Conservation (phyloP, 2,797 vertebrate species). For the Mycteria americana region DNA sequence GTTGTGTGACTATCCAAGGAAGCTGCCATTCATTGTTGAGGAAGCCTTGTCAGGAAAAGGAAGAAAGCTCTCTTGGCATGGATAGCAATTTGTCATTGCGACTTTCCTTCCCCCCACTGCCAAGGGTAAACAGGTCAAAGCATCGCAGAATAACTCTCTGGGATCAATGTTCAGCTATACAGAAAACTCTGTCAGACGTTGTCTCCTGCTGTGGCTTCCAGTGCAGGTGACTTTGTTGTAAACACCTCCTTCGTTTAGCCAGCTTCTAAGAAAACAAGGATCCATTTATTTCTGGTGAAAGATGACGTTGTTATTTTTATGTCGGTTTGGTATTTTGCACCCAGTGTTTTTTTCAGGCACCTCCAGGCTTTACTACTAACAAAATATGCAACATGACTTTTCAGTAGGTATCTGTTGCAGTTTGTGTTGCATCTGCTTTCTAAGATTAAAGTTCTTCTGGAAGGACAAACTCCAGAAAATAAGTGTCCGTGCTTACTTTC, state of each 20-base stretch:
- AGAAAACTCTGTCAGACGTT: constrained; percentile 48
- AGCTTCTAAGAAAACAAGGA: background rate
- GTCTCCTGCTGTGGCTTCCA: constrained; percentile 49
- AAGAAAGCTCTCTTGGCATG: constrained; percentile 71
- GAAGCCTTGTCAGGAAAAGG: constrained; percentile 80
- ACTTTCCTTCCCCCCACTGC: constrained; percentile 72
- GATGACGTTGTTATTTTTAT: background rate
- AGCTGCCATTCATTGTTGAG: constrained; percentile 73
- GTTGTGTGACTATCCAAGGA: constrained; percentile 73
- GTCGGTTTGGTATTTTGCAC: constrained; percentile 10
- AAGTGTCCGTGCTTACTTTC: background rate
- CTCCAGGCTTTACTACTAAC: background rate
- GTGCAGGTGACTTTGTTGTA: constrained; percentile 37
- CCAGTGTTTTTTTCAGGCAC: background rate
- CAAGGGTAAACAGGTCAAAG: constrained; percentile 68
- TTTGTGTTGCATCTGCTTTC: constrained; percentile 2
- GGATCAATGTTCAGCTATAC: constrained; percentile 48
- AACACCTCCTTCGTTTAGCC: constrained; percentile 9
- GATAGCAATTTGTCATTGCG: constrained; percentile 72
- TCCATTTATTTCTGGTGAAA: background rate
- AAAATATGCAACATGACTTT: background rate
- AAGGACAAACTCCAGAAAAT: constrained; percentile 12
- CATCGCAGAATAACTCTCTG: constrained; percentile 49
- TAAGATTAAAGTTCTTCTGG: constrained; percentile 11
- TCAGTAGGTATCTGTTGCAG: background rate